These are phyloP conservation scores for Clistopyga incitator DNA, from an alignment of 2,888 invertebrate species.

Conservation along the genomic window DNA sequence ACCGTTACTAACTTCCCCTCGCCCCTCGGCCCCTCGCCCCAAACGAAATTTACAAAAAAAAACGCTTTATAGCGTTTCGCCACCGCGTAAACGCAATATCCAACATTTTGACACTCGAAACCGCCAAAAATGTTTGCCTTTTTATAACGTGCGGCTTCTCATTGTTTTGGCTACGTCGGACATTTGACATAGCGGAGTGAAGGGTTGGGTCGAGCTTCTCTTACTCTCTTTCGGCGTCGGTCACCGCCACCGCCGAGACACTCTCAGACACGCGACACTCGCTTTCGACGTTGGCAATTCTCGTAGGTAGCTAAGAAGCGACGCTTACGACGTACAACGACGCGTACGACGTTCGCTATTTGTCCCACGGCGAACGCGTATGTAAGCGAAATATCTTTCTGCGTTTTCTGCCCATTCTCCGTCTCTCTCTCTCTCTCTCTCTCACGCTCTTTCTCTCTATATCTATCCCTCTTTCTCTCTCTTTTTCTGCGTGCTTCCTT, in stretches of 20 bases:
- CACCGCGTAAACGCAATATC: neutral
- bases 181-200: constrained; percentile 60
- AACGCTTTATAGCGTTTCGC: neutral
- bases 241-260: constrained; percentile 50
- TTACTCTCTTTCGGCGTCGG: constrained; percentile 54
- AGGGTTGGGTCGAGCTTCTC: constrained; percentile 61
- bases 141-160: constrained; percentile 33
- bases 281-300: neutral
- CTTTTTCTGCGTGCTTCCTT: constrained; percentile 37
- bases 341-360: constrained; percentile 35
- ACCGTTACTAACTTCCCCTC: constrained; percentile 57
- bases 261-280: constrained; percentile 53
- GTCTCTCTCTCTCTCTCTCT: constrained; percentile 56
- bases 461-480: constrained; percentile 59
- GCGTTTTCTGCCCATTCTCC: constrained; percentile 29
- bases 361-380: constrained; percentile 46
- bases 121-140: constrained; percentile 23
- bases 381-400: constrained; percentile 42
- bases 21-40: neutral
- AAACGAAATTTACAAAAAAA: no score
- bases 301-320: constrained; percentile 1
- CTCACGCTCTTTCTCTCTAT: constrained; percentile 55
- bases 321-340: constrained; percentile 15
- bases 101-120: constrained; percentile 7
- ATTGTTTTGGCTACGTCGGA: constrained; percentile 68